phyloP scores from a whole-genome alignment of 53 echinoderm and acorn worm species.

The Echinometra lucunter region DNA sequence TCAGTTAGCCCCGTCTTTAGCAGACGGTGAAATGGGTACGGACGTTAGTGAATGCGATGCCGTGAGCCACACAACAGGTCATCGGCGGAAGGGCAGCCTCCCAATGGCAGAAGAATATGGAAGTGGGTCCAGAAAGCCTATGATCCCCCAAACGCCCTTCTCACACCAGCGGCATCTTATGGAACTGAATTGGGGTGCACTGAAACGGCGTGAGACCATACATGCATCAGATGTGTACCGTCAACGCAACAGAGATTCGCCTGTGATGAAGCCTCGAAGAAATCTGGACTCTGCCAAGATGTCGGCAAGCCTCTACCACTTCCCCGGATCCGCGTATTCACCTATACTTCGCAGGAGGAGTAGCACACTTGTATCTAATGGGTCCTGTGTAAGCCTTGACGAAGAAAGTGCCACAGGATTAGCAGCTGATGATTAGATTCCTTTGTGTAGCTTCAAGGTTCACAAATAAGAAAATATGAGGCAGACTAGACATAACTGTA shows the following conservation, averaged over 20 bases:
- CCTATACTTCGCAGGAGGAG: neutral
- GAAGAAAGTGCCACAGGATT: neutral
- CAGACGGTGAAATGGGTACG: neutral
- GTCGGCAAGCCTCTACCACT: slow-evolving; percentile 12
- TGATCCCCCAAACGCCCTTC: neutral
- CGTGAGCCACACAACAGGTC: neutral
- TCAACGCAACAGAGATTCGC: neutral
- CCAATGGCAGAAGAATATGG: neutral
- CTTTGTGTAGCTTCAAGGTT: neutral
- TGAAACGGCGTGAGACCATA: neutral
- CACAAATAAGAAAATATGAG: neutral
- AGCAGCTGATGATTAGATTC: neutral
- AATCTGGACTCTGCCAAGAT: slow-evolving; percentile 6
- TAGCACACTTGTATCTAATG: neutral
- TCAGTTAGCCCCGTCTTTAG: neutral
- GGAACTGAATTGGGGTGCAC: neutral
- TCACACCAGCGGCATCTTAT: neutral
- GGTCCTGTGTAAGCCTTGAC: neutral
- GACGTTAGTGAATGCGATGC: neutral
- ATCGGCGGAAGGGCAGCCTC: neutral
- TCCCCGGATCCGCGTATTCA: neutral
- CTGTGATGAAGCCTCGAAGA: slow-evolving; percentile 25
- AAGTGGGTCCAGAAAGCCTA: neutral
- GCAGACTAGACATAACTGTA: too few relatives aligned
- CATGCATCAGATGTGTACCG: neutral